Conservation (phyloP, 2,888 invertebrate species). For the Trachelus iudaicus region DNA sequence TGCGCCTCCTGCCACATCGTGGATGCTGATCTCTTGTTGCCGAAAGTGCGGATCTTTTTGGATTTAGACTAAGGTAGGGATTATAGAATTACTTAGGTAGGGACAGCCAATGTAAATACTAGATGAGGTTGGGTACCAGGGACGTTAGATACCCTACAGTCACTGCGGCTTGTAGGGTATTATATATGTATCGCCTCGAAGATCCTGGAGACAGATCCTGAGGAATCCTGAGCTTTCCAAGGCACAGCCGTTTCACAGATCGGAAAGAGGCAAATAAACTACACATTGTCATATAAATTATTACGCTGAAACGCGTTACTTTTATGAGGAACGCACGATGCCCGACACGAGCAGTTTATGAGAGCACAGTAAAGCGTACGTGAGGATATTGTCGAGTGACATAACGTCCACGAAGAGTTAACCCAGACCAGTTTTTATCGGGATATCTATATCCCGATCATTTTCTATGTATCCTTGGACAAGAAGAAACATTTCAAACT, state of each 20-base stretch:
- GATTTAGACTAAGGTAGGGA: conserved; percentile 3
- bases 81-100: conserved; percentile 23
- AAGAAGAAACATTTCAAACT: background rate
- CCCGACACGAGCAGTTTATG: conserved; percentile 31
- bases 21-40: background rate
- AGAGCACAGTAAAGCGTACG: conserved; percentile 37
- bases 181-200: no score
- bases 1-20: background rate
- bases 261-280: background rate
- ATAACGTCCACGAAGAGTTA: conserved; percentile 17
- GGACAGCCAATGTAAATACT: conserved; percentile 21
- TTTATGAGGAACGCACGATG: conserved; percentile 39
- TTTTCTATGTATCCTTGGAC: background rate
- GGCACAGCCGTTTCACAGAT: background rate
- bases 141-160: conserved; percentile 23
- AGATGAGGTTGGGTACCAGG: conserved; percentile 22
- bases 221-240: background rate
- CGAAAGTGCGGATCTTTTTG: background rate
- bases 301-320: conserved; percentile 48
- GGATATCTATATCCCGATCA: background rate
- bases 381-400: conserved; percentile 36
- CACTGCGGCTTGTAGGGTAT: background rate
- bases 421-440: background rate
- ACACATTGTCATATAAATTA: conserved; percentile 28
- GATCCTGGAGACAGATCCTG: background rate